Percentiles rank a stretch among this genome's conserved stretches.
phyloP scores from a whole-genome alignment of 2,888 invertebrate species.

The Chrysolina haemoptera region DNA sequence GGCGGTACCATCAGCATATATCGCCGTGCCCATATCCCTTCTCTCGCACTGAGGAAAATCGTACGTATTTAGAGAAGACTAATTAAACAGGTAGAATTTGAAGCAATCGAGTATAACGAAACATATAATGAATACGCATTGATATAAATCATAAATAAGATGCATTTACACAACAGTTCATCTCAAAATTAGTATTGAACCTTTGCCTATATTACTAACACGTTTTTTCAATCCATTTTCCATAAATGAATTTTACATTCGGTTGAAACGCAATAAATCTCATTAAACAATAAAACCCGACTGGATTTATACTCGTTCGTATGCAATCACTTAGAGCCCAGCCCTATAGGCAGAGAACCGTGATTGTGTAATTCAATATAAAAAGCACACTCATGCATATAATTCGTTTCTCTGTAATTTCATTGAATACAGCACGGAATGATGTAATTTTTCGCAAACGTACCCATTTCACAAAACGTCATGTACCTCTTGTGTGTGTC shows the following conservation, averaged over 20 bases:
- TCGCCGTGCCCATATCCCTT: too few species aligned
- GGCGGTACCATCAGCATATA: too few species aligned
- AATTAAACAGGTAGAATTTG: too few species aligned
- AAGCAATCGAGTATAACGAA: too few species aligned
- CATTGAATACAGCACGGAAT: conserved; percentile 25
- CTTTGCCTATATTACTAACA: not conserved
- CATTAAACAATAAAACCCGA: conserved; percentile 20
- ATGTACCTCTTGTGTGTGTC: not conserved
- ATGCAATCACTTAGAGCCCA: conserved; percentile 35
- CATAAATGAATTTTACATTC: conserved; percentile 8
- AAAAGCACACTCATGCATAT: conserved; percentile 42
- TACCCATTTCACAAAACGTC: conserved; percentile 12
- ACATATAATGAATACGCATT: too few species aligned
- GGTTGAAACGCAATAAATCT: conserved; percentile 8
- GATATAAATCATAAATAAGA: too few species aligned
- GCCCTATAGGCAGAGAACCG: conserved; percentile 29
- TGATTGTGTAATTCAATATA: conserved; percentile 43
- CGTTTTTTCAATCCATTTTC: not conserved
- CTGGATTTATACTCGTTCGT: conserved; percentile 27
- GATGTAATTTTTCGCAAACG: conserved; percentile 20
- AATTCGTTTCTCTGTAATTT: conserved; percentile 36
- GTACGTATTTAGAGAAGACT: too few species aligned
- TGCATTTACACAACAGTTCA: too few species aligned
- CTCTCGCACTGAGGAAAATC: too few species aligned
- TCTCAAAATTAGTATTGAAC: not conserved